These are phyloP conservation scores for Aspiorhynchus laticeps DNA, from an alignment of 2,113 vertebrate species.

Conservation along the genomic window DNA sequence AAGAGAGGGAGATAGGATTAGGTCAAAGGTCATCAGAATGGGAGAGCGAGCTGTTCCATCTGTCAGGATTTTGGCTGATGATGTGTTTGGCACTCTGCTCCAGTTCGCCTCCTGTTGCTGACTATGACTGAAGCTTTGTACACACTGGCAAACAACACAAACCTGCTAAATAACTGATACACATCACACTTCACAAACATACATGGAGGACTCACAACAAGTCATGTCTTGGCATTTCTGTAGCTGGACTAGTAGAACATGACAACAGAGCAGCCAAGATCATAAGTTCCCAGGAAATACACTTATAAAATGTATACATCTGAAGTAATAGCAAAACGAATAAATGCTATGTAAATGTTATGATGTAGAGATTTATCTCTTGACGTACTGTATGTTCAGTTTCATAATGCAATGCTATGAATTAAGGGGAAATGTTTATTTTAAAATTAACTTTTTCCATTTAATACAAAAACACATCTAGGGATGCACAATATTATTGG, in stretches of 20 bases:
- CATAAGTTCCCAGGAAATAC: not conserved
- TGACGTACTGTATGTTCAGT: not conserved
- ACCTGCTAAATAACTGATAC: not conserved
- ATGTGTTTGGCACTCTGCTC: conserved; percentile 11
- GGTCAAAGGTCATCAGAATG: conserved; percentile 39
- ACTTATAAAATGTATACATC: not conserved
- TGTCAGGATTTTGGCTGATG: conserved; percentile 30
- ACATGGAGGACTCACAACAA: not conserved
- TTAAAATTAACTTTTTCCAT: not conserved
- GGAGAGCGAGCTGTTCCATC: conserved; percentile 4
- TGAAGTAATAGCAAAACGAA: not conserved
- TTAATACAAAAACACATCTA: not conserved
- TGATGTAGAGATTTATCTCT: not conserved
- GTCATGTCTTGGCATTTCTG: not conserved
- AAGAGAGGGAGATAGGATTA: conserved; percentile 31
- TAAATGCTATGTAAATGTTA: not conserved
- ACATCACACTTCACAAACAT: not conserved
- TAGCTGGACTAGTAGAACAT: not conserved
- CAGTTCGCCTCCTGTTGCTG: conserved; percentile 25
- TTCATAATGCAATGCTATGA: not conserved
- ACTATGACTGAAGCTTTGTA: conserved; percentile 13
- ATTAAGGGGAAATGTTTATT: not conserved
- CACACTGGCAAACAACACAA: conserved; percentile 4
- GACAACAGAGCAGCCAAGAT: not conserved
- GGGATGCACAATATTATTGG: too few species aligned